Conservation (phyloP, 2,113 vertebrate genomes). For the Gulo gulo region DNA sequence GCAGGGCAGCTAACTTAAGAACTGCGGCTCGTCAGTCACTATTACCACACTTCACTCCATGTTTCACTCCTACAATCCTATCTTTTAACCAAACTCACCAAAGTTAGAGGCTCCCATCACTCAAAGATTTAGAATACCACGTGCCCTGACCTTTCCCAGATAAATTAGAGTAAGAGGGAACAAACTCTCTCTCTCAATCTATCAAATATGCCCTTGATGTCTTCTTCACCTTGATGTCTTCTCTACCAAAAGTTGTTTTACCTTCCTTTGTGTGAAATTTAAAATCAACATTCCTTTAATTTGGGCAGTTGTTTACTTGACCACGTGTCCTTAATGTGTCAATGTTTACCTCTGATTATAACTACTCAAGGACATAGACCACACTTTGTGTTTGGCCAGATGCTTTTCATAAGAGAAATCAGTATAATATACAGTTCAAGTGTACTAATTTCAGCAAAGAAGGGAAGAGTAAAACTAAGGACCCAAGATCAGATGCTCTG, state of each 20-base stretch:
- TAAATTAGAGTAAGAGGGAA: not conserved
- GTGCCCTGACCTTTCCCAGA: not conserved
- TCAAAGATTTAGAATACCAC: not conserved
- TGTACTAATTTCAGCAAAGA: slow-evolving; percentile 33
- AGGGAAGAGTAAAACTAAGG: slow-evolving; percentile 6
- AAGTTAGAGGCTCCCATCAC: not conserved
- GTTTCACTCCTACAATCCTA: not conserved
- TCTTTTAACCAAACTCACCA: not conserved
- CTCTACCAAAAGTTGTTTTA: not conserved
- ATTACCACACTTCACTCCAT: not conserved
- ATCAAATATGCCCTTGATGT: not conserved
- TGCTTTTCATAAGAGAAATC: slow-evolving; percentile 7
- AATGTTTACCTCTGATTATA: not conserved
- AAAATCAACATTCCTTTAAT: not conserved
- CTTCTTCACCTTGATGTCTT: not conserved
- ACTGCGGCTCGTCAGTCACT: not conserved
- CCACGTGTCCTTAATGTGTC: not conserved
- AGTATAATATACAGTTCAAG: not conserved
- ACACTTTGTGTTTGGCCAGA: not conserved
- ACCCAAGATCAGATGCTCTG: not conserved
- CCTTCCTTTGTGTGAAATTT: not conserved
- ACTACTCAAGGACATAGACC: not conserved
- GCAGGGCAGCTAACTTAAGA: not conserved
- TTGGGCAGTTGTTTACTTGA: slow-evolving; percentile 13
- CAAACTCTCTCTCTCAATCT: not conserved